A percentile compares a stretch with the other conserved stretches of the same genome.
Conservation (phyloP, 2,888 invertebrate species). For the Nephrotoma flavescens region DNA sequence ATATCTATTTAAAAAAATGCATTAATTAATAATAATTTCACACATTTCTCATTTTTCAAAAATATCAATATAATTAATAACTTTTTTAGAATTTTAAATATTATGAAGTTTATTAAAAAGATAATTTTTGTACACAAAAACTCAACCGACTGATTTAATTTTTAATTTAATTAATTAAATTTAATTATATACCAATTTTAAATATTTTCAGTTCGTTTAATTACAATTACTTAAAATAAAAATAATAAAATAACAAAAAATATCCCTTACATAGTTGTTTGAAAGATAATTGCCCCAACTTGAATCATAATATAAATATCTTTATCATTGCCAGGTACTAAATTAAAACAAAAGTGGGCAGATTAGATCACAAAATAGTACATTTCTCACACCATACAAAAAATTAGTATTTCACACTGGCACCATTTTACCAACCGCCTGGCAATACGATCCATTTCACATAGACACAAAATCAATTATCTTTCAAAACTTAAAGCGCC, state of each 20-base stretch:
- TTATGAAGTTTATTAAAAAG: background rate
- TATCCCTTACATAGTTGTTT: background rate
- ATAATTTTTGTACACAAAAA: background rate
- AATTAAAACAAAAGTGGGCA: background rate
- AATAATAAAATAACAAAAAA: background rate
- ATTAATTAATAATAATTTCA: background rate
- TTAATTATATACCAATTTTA: background rate
- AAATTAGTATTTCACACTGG: background rate
- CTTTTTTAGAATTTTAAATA: background rate
- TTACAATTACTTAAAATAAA: background rate
- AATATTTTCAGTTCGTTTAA: background rate
- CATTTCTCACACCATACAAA: background rate
- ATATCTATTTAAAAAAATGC: background rate
- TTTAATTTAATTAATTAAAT: background rate
- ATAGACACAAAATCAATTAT: background rate
- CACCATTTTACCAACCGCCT: background rate
- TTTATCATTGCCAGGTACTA: background rate
- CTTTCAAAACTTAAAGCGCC: background rate
- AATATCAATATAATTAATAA: background rate
- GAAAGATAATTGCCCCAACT: background rate
- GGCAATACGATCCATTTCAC: background rate
- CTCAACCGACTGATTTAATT: constrained; percentile 2
- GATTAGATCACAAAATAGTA: background rate
- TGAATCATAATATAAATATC: background rate
- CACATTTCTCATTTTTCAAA: background rate